phyloP scores from a whole-genome alignment of 2,888 invertebrate species.

The Augochlorella aurata region DNA sequence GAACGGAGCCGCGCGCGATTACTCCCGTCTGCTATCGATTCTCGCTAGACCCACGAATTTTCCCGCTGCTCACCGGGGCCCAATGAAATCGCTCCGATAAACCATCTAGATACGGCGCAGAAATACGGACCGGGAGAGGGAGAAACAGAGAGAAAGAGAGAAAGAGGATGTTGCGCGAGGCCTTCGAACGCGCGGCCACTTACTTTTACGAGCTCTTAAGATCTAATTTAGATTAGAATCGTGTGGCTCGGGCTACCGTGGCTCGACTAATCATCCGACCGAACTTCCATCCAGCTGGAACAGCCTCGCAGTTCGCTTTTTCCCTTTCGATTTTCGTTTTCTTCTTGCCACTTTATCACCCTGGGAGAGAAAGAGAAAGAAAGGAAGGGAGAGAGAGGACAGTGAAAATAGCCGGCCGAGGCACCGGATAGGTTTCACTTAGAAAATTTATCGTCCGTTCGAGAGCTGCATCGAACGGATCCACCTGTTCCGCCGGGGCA shows the following conservation, averaged over 20 bases:
- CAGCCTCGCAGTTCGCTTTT: slow-evolving; percentile 35
- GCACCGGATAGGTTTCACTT: slow-evolving; percentile 16
- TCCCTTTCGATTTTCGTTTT: no score
- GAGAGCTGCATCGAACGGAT: slow-evolving; percentile 42
- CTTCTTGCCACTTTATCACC: neutral
- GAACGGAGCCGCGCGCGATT: slow-evolving; percentile 42
- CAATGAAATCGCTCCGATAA: slow-evolving; percentile 33
- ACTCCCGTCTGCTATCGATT: neutral
- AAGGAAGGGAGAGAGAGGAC: neutral
- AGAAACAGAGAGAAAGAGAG: neutral
- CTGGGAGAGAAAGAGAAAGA: neutral
- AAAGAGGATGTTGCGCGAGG: slow-evolving; percentile 20
- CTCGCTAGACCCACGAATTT: slow-evolving; percentile 3
- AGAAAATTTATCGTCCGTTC: slow-evolving; percentile 35
- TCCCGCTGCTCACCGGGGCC: neutral
- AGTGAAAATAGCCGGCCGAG: neutral
- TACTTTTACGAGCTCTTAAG: slow-evolving; percentile 75
- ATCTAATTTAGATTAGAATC: slow-evolving; percentile 80
- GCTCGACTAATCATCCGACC: slow-evolving; percentile 57
- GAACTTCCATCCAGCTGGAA: slow-evolving; percentile 27
- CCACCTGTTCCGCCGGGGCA: slow-evolving; percentile 61
- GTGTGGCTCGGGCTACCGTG: slow-evolving; percentile 71
- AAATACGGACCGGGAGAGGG: slow-evolving; percentile 35
- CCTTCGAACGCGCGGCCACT: slow-evolving; percentile 32
- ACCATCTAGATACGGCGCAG: slow-evolving; percentile 4